phyloP scores from a whole-genome alignment of 2,797 vertebrate species.

The Sebastes taczanowskii region DNA sequence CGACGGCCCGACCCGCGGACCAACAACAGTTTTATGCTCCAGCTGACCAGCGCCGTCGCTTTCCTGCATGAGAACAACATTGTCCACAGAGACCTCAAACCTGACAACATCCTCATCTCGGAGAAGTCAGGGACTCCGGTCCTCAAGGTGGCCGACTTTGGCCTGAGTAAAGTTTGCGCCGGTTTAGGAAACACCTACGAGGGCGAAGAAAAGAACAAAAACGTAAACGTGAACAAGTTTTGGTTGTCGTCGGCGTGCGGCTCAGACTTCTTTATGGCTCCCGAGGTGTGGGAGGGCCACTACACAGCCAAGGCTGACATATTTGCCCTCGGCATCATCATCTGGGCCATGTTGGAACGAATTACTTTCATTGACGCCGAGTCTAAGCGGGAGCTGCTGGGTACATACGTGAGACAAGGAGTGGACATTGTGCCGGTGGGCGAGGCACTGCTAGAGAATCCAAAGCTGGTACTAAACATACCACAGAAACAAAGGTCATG shows the following conservation, averaged over 20 bases:
- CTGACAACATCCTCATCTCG: constrained; percentile 97
- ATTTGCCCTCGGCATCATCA: constrained; percentile 96
- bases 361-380: constrained; percentile 96
- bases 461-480: constrained; percentile 97
- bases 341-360: constrained; percentile 97
- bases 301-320: constrained; percentile 99
- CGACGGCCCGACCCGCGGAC: constrained; percentile 87
- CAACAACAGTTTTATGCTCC: constrained; percentile 95
- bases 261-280: constrained; percentile 97
- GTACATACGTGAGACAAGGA: constrained; percentile 93
- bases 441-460: constrained; percentile 96
- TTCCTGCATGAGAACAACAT: constrained; percentile 97
- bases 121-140: constrained; percentile 89
- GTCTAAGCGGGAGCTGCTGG: constrained; percentile 94
- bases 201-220: constrained; percentile 67
- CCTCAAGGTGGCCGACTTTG: constrained; percentile 96
- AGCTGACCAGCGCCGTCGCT: constrained; percentile 93
- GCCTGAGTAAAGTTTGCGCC: constrained; percentile 95
- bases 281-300: constrained; percentile 98
- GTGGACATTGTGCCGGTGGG: constrained; percentile 94
- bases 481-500: constrained; percentile 93
- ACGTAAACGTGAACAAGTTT: constrained; percentile 88
- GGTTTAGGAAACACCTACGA: constrained; percentile 78
- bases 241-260: constrained; percentile 96
- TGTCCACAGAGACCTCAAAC: constrained; percentile 95